Evolutionary conservation across 92 coral and sea anemone genomes (phyloP), one percentile per base, ranked within the genome.

Genomic region (Bergia sp.): DNA sequence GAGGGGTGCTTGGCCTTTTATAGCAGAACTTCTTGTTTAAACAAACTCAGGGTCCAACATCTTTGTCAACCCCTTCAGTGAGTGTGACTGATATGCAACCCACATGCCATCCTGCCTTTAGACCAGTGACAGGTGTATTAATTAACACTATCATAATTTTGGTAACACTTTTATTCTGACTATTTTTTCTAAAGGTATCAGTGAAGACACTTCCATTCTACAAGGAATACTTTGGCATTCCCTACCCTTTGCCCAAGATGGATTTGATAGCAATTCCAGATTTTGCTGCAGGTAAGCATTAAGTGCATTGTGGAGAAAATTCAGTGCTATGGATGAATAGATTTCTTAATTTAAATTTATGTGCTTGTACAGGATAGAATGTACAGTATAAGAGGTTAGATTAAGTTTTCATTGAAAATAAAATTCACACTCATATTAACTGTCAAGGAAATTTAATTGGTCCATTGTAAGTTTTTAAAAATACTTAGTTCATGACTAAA

Each of bases 201-300:
- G 96, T 95, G 29, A 94, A 96, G 79, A 97, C 99, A 20, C 89
- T 97, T 41, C 99, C 99, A 93, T 97, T 97, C 53, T 97, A 97
- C 91, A 97, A 97, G 80, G 94, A 97, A 38, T 97, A 97, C 85
- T 97, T 97, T 77, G 93, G 96, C 39, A 97, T 97, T 73, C 95
- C 95, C 21, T 97, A 97, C 86, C 99, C 99, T 23, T 88, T 97
- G 61, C 99, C 99, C 36, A 97, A 97, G 89, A 97, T 97, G 96
- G 99, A 97, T 85, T 89, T 97, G 55, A 97, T 97, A 81, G 99
- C 99, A 43, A 97, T 97, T 84, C 98, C 99, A 47, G 99, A 97
- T 84, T 97, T 97, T 92, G 98, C 98, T 10, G 98, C 99, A 93
- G 99, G 99, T 97, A 49, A 85, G 72, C 61, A 37, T 86, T 80